Base-by-base conservation (phyloP, 2,888 invertebrate genomes). In the Mesochorus sp. region DNA sequence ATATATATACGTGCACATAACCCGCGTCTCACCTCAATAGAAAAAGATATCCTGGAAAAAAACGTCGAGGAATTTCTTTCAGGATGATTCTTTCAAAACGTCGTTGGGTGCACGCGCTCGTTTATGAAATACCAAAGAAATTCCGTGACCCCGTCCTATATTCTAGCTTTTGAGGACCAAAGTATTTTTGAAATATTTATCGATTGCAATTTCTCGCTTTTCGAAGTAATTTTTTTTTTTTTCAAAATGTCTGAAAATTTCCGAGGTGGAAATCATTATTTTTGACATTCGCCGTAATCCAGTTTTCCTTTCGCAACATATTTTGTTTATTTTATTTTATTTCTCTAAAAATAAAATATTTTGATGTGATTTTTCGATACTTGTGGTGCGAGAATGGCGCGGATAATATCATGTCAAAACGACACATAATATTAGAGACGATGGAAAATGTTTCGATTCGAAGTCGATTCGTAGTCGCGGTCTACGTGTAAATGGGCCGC, bases 61-160 rank as follows among this genome's bases (percentile, higher is more conserved):
- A 47, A 31, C 24, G 14, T 19, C 19, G 51, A 51, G 17, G 28
- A 34, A 64, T 37, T 62, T 8, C 21, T 37, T 34, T 28, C 4
- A 17, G 24, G 28, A 34, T 34, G 34, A 49, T 21, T 51, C 12
- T 49, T 34, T 8, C 28, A 12, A 21, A 14, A 12, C 24, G 4
- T n/a, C 10, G 8, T 37, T 12, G 8, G n/a, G 10, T 28, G 47
- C 24, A 21, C 34, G 51, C 12, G 49, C 34, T 49, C 21, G 24
- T 37, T 64, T 51, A 64, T 64, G 64, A 64, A 64, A 64, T 64
- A 37, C 37, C 64, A 12, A 12, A 51, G 44, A 51, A 31, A 64
- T 64, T 49, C 47, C 42, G 14, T 26, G 28, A 26, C n/a, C 14
- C 61, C 17, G 21, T n/a, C n/a, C n/a, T n/a, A n/a, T n/a, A 42